Evolutionary conservation across 1,140 invertebrate genomes (phyloP).

Genomic region (Drosophila burlai): DNA sequence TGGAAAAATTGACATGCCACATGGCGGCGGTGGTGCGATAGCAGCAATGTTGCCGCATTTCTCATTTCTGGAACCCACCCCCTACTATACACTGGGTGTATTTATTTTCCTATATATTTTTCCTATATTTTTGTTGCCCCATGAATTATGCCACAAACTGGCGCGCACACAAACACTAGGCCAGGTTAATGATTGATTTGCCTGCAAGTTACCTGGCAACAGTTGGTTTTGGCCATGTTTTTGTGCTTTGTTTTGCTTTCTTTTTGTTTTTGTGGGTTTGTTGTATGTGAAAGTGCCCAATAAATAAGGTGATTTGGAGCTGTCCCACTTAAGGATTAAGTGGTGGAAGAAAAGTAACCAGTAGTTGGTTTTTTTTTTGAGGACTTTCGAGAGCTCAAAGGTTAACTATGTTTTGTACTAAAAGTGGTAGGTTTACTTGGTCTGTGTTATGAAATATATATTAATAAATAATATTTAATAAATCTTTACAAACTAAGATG

Average conservation of each 20-base stretch:
- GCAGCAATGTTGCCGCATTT: conserved; percentile 65
- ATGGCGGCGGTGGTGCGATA: conserved; percentile 42
- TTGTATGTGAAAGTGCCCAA: conserved; percentile 50
- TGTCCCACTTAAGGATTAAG: conserved; percentile 21
- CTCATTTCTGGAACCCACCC: conserved; percentile 7
- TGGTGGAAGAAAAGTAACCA: not conserved
- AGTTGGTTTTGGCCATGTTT: conserved; percentile 74
- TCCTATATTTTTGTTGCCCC: conserved; percentile 10
- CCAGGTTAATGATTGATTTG: conserved; percentile 13
- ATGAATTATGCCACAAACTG: conserved; percentile 57
- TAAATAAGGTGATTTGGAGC: conserved; percentile 18
- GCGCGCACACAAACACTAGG: conserved; percentile 7
- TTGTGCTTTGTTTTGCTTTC: conserved; percentile 7
- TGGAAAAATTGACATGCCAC: conserved; percentile 67
- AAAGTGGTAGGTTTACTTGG: not conserved
- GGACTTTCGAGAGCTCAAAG: not conserved
- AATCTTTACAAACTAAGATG: too few species aligned
- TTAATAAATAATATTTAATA: not conserved
- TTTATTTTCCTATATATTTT: conserved; percentile 5
- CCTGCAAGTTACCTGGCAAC: conserved; percentile 66
- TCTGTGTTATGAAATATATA: not conserved
- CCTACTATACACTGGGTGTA: not conserved
- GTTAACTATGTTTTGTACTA: not conserved
- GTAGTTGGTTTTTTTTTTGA: not conserved
- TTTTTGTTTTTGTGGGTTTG: not conserved